phyloP scores from a whole-genome alignment of 2,888 invertebrate species.

The Polydrusus pterygomalis region DNA sequence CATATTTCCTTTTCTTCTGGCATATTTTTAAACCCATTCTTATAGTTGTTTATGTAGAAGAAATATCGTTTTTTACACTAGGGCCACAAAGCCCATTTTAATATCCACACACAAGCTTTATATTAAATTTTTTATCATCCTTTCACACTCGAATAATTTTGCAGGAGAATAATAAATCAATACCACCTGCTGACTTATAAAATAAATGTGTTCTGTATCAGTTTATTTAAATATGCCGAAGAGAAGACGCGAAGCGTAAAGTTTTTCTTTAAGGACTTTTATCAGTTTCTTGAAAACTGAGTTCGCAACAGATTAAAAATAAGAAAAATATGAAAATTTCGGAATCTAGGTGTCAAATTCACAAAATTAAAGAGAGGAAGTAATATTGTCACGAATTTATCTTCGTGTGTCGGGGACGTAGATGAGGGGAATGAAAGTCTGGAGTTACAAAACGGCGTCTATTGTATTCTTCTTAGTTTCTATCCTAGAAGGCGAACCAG shows the following conservation, averaged over 20 bases:
- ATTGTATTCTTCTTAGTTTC: too few species aligned
- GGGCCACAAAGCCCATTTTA: neutral
- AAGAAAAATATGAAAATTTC: neutral
- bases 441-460: too few species aligned
- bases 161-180: constrained; percentile 17
- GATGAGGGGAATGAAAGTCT: too few species aligned
- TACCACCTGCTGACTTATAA: constrained; percentile 20
- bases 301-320: too few species aligned
- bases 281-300: neutral
- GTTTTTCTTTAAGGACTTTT: neutral
- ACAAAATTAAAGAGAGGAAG: too few species aligned
- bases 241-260: neutral
- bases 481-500: too few species aligned
- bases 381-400: too few species aligned
- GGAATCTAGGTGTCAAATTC: too few species aligned
- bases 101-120: neutral
- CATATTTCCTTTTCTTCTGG: neutral
- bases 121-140: constrained; percentile 10
- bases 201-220: constrained; percentile 2
- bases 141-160: neutral
- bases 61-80: neutral
- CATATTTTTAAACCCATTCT: neutral
- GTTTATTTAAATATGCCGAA: neutral
- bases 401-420: too few species aligned
- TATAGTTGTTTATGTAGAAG: neutral